Base-by-base conservation (phyloP, 2,888 invertebrate genomes). In the Arctia plantaginis region DNA sequence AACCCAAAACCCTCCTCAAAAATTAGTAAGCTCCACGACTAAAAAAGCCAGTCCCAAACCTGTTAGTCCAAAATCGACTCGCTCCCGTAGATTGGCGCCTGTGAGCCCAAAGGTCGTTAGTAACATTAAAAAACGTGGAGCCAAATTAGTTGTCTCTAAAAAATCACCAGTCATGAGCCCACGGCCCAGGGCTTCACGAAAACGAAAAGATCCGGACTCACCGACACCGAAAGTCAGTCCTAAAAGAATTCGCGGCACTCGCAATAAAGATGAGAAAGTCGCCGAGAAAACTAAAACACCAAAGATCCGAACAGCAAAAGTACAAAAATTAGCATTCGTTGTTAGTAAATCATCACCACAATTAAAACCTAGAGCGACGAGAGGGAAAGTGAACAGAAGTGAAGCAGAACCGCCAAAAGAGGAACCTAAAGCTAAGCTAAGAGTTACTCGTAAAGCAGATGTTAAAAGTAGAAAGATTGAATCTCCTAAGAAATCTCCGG, bases 111-210 rank as follows among this genome's bases (percentile, higher is more conserved):
- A 65, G 44, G 41, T 59, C 3, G 73, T 81, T 80, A 44, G 68
- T 3, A 81, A 77, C 6, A 68, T 55, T 6, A 92, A 88, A 71
- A 91, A 85, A 72, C 88, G 87, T 18, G 76, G 83, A 30, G 75
- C 85, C 0, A 88, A 90, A 3, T 76, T 93, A 27, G 89, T 92
- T 20, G 86, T 93, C 8, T 73, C 87, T 1, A 93, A 93, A 72
- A 93, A 90, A 79, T 59, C 88, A 0, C 93, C 93, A 0, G 82
- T 83, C 15, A 82, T 90, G 80, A 88, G 84, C n/a, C 90, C 90
- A 0, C 72, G 72, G 27, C 80, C 74, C 3, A 76, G 74, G 66
- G 70, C 79, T 20, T 44, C 80, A 7, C 72, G 80, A 2, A 80
- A 81, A 39, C 74, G 81, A 33, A 83, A 77, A 66, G 74, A 76